Evolutionary conservation across 2,113 vertebrate species (phyloP), one percentile per base, ranked within the genome.

Genomic region (human (Homo sapiens)): DNA sequence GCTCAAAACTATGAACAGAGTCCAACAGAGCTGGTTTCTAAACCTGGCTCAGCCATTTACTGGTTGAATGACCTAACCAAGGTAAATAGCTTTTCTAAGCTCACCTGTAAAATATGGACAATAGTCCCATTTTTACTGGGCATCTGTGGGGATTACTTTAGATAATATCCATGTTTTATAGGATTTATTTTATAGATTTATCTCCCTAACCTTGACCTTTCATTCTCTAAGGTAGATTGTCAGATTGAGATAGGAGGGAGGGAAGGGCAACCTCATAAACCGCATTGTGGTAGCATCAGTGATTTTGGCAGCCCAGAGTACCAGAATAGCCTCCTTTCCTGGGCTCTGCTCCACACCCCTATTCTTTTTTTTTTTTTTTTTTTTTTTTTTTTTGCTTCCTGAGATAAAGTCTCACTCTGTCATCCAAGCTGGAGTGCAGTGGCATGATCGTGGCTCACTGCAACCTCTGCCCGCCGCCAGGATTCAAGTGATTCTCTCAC

Each of bases 41-140:
- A 80, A 68, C 18, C 40, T 45, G 23, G 22, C 38, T 87, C 40
- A 55, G 22, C 32, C 27, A 40, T 55, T 82, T 75, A 59, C 70
- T 52, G 57, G 25, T 4, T 76, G 7, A 82, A 70, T 82, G 50
- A 90, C 25, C 5, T 50, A 45, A 52, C 61, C 20, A 40, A 59
- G 70, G 48, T 61, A 93, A 90, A 81, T 12, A 76, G 23, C 16
- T 89, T 89, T 84, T 66, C 64, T 91, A 61, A 80, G 11, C 82
- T 84, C 59, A 84, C 32, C 76, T 81, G 55, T 40, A 76, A 97
- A 93, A 80, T 48, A 72, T 3, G 23, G 38, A 20, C 38, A 79
- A 85, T 10, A 66, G n/a, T 13, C 22, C 14, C 17, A 9, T 23
- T 84, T 55, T 61, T 75, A 30, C 6, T 64, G 14, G 78, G 43